Base-by-base conservation (phyloP, 2,113 vertebrate species). In the Athene noctua region DNA sequence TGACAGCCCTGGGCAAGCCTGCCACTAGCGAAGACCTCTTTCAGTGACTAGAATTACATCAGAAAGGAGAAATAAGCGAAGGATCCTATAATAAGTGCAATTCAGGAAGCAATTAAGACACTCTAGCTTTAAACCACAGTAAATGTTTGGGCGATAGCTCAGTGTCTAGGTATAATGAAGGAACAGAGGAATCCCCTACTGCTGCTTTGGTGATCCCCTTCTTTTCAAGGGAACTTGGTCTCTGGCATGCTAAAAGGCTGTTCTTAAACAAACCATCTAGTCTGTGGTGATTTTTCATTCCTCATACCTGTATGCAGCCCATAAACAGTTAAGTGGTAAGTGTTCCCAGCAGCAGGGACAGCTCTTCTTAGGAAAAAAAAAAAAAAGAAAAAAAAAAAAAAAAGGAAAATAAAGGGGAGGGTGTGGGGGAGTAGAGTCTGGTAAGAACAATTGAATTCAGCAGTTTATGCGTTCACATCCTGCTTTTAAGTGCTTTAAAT, bases 371-470 rank as follows among this genome's bases (percentile, higher is more conserved):
- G 8, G 8, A 12, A 3, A 21, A 51, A n/a, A 15, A 29, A 32
- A 15, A 40, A 40, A 29, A 5, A 13, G 12, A 29, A 40, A n/a
- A n/a, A n/a, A 13, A 36, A 47, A 3, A 47, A 57, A 17, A 19
- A 40, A 15, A 8, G 1, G 5, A 3, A 27, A 16, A 4, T 3
- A 42, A 34, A 25, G 13, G 1, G 4, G 4, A 9, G 10, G 2
- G 13, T 9, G 32, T 46, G 10, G 15, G 23, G 23, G 32, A 67
- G 15, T 15, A 42, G 19, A 15, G 10, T 81, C 7, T 44, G 9
- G 3, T 13, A n/a, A 80, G 16, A 63, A 47, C 15, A 38, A 38
- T 10, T 49, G 2, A 13, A 4, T 47, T 81, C 29, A 67, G 34
- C 40, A 71, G 52, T n/a, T 57, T 34, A 75, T 86, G 36, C 80